Base-by-base conservation (phyloP, 2,888 invertebrate genomes). In the Agrochola lota region DNA sequence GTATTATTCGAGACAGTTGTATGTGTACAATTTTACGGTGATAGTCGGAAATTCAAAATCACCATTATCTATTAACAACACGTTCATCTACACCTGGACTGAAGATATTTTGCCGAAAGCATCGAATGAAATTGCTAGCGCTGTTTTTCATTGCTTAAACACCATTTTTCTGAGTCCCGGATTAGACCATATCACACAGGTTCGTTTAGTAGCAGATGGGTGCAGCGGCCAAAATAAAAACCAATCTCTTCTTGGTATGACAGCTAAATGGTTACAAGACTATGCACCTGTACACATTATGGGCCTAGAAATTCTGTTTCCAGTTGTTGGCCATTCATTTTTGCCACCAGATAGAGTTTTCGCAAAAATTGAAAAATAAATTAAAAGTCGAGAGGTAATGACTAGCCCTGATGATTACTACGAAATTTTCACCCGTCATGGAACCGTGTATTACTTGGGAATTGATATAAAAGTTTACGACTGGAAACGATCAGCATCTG, bases 1-100 rank as follows among this genome's bases (percentile, higher is more conserved):
- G 0, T 87, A 87, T 67, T 86, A 87, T 35, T 83, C 83, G 55
- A 69, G 85, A 23, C 85, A 88, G 70, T 75, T 76, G 0, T 75
- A 76, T 72, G 52, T 76, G 49, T 84, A 85, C 72, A 84, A 87
- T 78, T 85, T 84, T 66, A 80, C 84, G 57, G 73, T 85, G 55
- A 71, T 84, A 35, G 6, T 64, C 67, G 75, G 78, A 55, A 79
- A 77, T 63, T 76, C 75, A 69, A 76, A 80, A 72, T 71, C 55
- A 5, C 68, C 67, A 55, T 26, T 80, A 35, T 23, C 57, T 77
- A 26, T 63, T 46, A 66, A 74, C 8, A 78, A 78, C 40, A 62
- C 55, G 57, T 77, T 77, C 66, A 59, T 60, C 23, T 82, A 84
- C 69, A 71, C 64, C 30, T 79, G 84, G 80, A 83, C 84, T 15